Conservation (phyloP, 2,113 vertebrate species). For the Piaya cayana region DNA sequence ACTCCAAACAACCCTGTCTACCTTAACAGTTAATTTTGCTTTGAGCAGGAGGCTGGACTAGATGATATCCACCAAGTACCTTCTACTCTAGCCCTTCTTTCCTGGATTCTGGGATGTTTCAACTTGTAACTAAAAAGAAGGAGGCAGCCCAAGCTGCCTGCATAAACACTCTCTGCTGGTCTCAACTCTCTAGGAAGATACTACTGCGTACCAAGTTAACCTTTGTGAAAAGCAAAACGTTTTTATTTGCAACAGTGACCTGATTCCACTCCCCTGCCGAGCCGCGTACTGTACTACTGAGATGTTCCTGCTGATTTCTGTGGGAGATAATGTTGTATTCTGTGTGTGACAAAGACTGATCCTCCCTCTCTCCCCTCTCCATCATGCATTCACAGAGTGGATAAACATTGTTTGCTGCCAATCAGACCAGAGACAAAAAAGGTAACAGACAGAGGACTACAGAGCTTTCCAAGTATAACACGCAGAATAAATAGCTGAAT, state of each 20-base stretch:
- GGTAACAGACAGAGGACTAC: not conserved
- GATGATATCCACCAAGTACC: not conserved
- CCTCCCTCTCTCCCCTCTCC: too few species aligned
- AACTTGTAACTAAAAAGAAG: not conserved
- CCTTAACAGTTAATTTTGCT: not conserved
- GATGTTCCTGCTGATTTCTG: not conserved
- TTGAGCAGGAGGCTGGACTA: not conserved
- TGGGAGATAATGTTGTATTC: not conserved
- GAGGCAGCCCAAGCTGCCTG: not conserved
- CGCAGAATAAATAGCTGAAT: not conserved
- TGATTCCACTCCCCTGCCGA: not conserved
- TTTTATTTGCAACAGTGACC: constrained; percentile 2
- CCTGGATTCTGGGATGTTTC: not conserved
- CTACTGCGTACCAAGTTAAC: not conserved
- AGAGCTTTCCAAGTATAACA: not conserved
- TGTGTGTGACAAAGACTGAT: not conserved
- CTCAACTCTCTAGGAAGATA: not conserved
- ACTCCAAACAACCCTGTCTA: not conserved
- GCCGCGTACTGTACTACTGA: not conserved
- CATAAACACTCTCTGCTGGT: not conserved
- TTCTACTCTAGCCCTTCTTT: not conserved
- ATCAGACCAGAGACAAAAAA: not conserved
- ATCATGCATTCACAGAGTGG: not conserved
- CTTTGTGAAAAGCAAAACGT: not conserved
- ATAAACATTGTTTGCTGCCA: not conserved